Evolutionary conservation across 2,888 invertebrate species (phyloP), one percentile per base, ranked within the genome.

Genomic region (Zeuzera pyrina): DNA sequence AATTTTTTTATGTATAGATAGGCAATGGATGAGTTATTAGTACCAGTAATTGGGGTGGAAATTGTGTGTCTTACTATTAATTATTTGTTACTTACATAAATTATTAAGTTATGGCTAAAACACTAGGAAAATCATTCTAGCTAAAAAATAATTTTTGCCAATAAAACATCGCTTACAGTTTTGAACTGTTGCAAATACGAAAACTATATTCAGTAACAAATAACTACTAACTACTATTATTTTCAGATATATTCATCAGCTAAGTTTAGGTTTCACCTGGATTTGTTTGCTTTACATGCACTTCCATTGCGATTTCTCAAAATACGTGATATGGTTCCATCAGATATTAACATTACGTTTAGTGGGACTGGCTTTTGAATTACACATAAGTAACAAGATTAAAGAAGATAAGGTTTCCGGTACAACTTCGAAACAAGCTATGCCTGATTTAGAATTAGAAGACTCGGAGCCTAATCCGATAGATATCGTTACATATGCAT

Each of bases 291-390:
- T 90, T 11, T 89, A 93, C 65, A 88, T 94, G 57, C 89, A 87
- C 61, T 86, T 88, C 54, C 89, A 91, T 15, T 67, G 92, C 15
- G 73, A 85, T 38, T 2, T 6, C 2, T 85, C 89, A 8, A 84
- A 86, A 15, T 91, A 92, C 50, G 86, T 89, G 1, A 91, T 93
- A 67, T 89, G 94, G 49, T 74, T 95, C 19, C 90, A 92, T 55
- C 92, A 96, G 85, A 88, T 91, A 42, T 72, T 95, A 40, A 93
- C 94, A 1, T 70, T 96, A 5, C 89, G 93, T 61, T 85, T 95
- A 43, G 90, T 93, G 2, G 94, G 95, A 1, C 61, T 96, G 32
- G 92, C 93, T 1, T 94, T 91, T 63, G 95, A 96, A 76, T 76
- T 94, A 59, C 51, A 57, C 54, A 53, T 54, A 44, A 53, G 42